These are phyloP conservation scores for Benthosema pterotum DNA, from an alignment of 2,797 vertebrate genomes.

Conservation along the genomic window DNA sequence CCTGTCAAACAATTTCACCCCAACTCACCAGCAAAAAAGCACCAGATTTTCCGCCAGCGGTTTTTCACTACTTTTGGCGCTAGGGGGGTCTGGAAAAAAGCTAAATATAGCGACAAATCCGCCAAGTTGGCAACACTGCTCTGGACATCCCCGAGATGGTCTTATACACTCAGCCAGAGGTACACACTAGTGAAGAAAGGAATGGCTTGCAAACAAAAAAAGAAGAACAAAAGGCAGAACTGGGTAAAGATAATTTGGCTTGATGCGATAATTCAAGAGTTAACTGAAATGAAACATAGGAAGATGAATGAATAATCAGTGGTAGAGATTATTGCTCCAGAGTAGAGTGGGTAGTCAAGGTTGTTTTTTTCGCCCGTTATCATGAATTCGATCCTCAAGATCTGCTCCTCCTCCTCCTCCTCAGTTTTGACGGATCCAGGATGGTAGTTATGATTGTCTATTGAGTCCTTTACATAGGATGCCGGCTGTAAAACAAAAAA, in stretches of 20 bases:
- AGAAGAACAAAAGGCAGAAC: slow-evolving; percentile 33
- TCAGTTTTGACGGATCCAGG: slow-evolving; percentile 60
- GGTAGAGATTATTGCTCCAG: slow-evolving; percentile 79
- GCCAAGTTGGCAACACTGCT: too few species aligned
- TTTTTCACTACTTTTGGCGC: too few species aligned
- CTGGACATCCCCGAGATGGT: slow-evolving; percentile 21
- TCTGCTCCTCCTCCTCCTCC: slow-evolving; percentile 42
- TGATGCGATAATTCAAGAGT: slow-evolving; percentile 39
- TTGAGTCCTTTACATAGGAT: slow-evolving; percentile 81
- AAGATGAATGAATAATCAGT: slow-evolving; percentile 65
- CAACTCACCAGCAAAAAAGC: too few species aligned
- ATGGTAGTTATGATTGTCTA: slow-evolving; percentile 91
- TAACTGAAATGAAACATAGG: slow-evolving; percentile 41
- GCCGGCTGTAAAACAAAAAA: slow-evolving; percentile 77
- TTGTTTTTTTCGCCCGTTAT: slow-evolving; percentile 18
- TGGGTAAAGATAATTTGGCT: slow-evolving; percentile 27
- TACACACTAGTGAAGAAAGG: slow-evolving; percentile 14
- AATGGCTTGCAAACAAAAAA: slow-evolving; percentile 35
- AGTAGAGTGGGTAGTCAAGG: slow-evolving; percentile 55
- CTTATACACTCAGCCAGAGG: slow-evolving; percentile 20
- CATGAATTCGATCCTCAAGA: slow-evolving; percentile 66
- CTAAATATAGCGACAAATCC: too few species aligned
- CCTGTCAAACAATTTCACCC: too few species aligned
- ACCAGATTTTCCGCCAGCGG: too few species aligned
- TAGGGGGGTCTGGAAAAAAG: too few species aligned